Conservation (phyloP, 2,797 vertebrate species). For the Leptoclinus maculatus region DNA sequence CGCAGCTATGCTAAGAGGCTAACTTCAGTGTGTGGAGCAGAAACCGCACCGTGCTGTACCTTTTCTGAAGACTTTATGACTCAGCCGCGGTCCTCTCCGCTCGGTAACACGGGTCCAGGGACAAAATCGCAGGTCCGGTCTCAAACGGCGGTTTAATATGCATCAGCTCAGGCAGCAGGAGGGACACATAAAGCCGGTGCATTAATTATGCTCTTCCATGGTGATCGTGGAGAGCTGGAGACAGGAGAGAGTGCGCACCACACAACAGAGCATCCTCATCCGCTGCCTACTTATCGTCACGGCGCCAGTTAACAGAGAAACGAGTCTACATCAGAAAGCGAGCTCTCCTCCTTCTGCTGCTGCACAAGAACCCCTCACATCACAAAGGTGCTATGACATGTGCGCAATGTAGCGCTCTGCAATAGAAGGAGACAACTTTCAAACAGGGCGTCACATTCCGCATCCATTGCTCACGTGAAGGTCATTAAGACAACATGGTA, state of each 20-base stretch:
- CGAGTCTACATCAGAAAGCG: conserved; percentile 57
- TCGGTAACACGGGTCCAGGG: conserved; percentile 62
- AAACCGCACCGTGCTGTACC: conserved; percentile 68
- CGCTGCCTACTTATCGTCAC: conserved; percentile 80
- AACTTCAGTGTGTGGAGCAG: conserved; percentile 62
- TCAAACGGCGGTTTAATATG: conserved; percentile 57
- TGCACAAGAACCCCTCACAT: conserved; percentile 20
- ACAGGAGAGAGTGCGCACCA: conserved; percentile 77
- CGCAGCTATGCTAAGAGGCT: conserved; percentile 79
- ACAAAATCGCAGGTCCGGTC: conserved; percentile 65
- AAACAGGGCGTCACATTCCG: conserved; percentile 17
- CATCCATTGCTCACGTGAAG: conserved; percentile 42
- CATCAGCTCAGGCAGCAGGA: conserved; percentile 69
- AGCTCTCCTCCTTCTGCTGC: conserved; percentile 61
- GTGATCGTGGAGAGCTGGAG: conserved; percentile 71
- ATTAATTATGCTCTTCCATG: conserved; percentile 79
- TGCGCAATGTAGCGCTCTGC: conserved; percentile 1
- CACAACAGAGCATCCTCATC: conserved; percentile 78
- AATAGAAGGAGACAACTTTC: conserved; percentile 19
- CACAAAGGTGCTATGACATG: conserved; percentile 17
- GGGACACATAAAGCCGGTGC: conserved; percentile 60
- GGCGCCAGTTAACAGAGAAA: conserved; percentile 74
- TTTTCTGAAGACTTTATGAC: conserved; percentile 75
- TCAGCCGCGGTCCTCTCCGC: conserved; percentile 71
- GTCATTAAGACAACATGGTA: conserved; percentile 27